phyloP scores from a whole-genome alignment of 2,888 invertebrate species.

The Elysia crispata region DNA sequence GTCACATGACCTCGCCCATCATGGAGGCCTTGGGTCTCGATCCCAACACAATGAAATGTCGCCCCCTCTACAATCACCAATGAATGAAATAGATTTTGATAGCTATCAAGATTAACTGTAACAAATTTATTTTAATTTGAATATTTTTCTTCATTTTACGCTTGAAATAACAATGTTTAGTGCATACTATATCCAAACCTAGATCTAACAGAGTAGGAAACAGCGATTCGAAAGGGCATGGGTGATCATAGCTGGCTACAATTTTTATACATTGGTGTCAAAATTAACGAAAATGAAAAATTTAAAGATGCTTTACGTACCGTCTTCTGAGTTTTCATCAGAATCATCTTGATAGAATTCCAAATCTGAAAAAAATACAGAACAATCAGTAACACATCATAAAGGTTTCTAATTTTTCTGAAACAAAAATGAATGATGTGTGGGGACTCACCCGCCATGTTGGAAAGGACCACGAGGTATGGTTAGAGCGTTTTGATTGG shows the following conservation, averaged over 20 bases:
- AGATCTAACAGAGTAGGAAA: conserved; percentile 24
- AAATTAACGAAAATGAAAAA: too few species aligned
- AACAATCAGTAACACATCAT: conserved; percentile 58
- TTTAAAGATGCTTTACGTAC: conserved; percentile 60
- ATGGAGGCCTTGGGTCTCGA: conserved; percentile 58
- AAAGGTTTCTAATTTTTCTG: conserved; percentile 64
- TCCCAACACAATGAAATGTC: neutral
- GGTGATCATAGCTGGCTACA: conserved; percentile 52
- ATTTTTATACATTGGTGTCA: conserved; percentile 51
- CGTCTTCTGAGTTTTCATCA: conserved; percentile 71
- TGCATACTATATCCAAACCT: too few species aligned
- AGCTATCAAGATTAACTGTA: too few species aligned
- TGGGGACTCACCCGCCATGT: conserved; percentile 76
- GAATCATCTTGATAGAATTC: conserved; percentile 72
- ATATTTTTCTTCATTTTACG: too few species aligned
- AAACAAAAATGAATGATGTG: conserved; percentile 70
- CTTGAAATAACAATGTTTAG: too few species aligned
- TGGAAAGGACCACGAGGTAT: conserved; percentile 74
- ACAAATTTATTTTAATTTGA: too few species aligned
- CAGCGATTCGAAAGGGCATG: conserved; percentile 57
- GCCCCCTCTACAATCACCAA: too few species aligned
- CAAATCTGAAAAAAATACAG: conserved; percentile 72
- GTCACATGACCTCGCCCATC: conserved; percentile 72
- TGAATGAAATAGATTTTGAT: too few species aligned
- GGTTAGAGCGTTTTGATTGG: conserved; percentile 59